Evolutionary conservation across 1,140 invertebrate species (phyloP).

Genomic region (Brevipalpus yothersi): DNA sequence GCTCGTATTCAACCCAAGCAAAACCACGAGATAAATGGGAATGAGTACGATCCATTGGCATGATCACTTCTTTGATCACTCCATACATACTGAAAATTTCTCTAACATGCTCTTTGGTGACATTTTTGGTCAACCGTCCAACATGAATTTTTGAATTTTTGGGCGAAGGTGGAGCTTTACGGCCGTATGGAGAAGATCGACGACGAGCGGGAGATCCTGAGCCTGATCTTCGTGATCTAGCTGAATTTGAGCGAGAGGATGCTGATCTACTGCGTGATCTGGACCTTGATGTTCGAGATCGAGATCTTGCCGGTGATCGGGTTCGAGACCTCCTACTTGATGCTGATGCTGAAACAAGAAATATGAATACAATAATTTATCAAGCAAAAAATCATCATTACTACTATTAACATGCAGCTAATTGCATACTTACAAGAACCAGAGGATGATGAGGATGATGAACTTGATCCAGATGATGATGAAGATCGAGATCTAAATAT

Average conservation of each 20-base stretch:
- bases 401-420: too few species aligned
- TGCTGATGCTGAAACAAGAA: background rate
- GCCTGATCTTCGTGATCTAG: constrained; percentile 3
- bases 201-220: constrained; percentile 4
- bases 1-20: constrained; percentile 83
- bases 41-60: constrained; percentile 62
- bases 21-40: constrained; percentile 59
- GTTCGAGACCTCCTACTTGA: background rate
- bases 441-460: background rate
- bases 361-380: too few species aligned
- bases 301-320: background rate
- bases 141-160: constrained; percentile 75
- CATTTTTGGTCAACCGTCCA: constrained; percentile 66
- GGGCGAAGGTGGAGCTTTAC: constrained; percentile 48
- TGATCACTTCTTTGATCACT: constrained; percentile 62
- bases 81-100: constrained; percentile 92
- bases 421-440: too few species aligned
- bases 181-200: constrained; percentile 28
- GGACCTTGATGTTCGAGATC: background rate
- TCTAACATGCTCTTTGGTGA: constrained; percentile 61
- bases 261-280: constrained; percentile 7
- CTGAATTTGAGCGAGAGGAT: constrained; percentile 9
- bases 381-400: too few species aligned
- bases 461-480: constrained; percentile 20
- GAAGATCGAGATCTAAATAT: constrained; percentile 29